Evolutionary conservation across 2,113 vertebrate species (phyloP).

Genomic region (Syngnathus scovelli): DNA sequence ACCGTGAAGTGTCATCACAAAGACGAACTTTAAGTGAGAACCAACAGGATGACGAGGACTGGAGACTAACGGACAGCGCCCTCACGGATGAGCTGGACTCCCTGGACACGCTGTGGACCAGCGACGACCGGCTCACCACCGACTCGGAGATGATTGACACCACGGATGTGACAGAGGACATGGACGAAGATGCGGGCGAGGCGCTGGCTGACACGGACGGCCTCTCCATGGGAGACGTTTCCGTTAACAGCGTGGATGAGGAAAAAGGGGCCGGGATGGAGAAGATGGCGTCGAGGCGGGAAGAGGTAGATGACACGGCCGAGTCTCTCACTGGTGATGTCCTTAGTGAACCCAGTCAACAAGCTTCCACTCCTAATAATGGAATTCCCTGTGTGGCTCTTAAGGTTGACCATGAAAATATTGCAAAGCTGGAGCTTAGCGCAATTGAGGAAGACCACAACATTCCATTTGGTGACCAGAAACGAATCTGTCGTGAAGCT

Average conservation of each 20-base stretch:
- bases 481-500: constrained; percentile 14
- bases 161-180: constrained; percentile 47
- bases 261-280: constrained; percentile 22
- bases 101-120: constrained; percentile 46
- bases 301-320: constrained; percentile 25
- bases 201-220: constrained; percentile 62
- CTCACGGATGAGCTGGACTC: constrained; percentile 55
- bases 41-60: constrained; percentile 40
- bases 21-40: constrained; percentile 1
- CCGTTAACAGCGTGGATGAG: constrained; percentile 48
- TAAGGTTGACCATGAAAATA: constrained; percentile 26
- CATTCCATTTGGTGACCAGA: not conserved
- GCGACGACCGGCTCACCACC: constrained; percentile 44
- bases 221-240: constrained; percentile 56
- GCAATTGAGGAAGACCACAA: not conserved
- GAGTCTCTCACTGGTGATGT: constrained; percentile 38
- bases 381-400: constrained; percentile 34
- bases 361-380: constrained; percentile 27
- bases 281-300: constrained; percentile 17
- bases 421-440: not conserved
- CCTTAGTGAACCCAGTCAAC: constrained; percentile 9
- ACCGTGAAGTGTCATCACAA: constrained; percentile 23
- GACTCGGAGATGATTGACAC: constrained; percentile 48
- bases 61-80: constrained; percentile 47
- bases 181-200: constrained; percentile 58